These are phyloP conservation scores for Hassar affinis DNA, from an alignment of 2,113 vertebrate genomes.

Conservation along the genomic window DNA sequence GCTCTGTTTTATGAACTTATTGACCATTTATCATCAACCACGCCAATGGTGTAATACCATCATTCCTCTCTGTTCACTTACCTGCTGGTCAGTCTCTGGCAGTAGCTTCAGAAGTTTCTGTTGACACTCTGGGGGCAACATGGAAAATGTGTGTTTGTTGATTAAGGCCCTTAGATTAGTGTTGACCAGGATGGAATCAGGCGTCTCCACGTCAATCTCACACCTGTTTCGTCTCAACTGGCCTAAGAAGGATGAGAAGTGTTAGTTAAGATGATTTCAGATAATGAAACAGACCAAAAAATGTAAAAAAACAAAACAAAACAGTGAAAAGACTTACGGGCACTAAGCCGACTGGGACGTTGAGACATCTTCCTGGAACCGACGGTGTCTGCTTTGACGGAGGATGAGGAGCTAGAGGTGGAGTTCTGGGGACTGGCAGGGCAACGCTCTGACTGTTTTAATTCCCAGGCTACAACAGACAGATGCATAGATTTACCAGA, in stretches of 20 bases:
- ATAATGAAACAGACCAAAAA: neutral
- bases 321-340: constrained; percentile 77
- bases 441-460: constrained; percentile 71
- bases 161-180: constrained; percentile 94
- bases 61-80: constrained; percentile 44
- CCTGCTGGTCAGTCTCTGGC: constrained; percentile 93
- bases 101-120: constrained; percentile 88
- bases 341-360: constrained; percentile 83
- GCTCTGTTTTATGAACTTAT: constrained; percentile 13
- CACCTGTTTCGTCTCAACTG: constrained; percentile 88
- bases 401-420: constrained; percentile 72
- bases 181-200: constrained; percentile 97
- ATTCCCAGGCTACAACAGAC: constrained; percentile 71
- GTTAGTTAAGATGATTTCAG: neutral
- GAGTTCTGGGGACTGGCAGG: constrained; percentile 74
- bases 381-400: constrained; percentile 74
- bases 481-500: constrained; percentile 3
- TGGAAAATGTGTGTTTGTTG: constrained; percentile 93
- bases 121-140: constrained; percentile 85
- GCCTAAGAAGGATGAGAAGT: constrained; percentile 68
- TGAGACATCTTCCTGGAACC: constrained; percentile 84
- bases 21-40: constrained; percentile 4
- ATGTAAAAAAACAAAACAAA: neutral
- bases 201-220: constrained; percentile 96
- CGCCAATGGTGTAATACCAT: neutral